Conservation (phyloP, 2,113 vertebrate species). For the Prionailurus viverrinus region DNA sequence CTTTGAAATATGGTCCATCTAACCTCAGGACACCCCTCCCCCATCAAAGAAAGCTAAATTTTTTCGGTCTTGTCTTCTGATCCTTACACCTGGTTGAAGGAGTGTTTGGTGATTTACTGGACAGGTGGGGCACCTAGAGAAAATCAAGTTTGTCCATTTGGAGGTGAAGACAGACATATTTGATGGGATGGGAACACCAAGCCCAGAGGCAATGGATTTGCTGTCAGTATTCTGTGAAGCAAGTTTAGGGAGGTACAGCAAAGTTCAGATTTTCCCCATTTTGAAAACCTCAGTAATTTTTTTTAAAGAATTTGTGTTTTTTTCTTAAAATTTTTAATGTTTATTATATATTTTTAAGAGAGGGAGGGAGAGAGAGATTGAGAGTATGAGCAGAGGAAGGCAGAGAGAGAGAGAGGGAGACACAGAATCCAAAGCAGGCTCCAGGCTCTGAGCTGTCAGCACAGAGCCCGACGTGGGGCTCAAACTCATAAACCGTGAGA, state of each 20-base stretch:
- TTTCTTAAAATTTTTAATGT: background rate
- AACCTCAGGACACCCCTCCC: background rate
- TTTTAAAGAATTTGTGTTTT: background rate
- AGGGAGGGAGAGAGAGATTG: background rate
- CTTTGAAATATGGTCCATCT: background rate
- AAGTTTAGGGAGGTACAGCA: background rate
- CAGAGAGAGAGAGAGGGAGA: background rate
- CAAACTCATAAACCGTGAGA: background rate
- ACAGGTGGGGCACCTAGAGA: background rate
- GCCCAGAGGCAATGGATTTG: background rate
- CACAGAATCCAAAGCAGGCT: background rate
- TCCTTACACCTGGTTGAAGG: background rate
- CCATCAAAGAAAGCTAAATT: background rate
- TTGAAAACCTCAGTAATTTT: background rate
- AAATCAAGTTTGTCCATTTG: background rate
- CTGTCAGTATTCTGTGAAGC: background rate
- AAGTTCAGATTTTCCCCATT: background rate
- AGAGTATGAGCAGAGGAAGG: background rate
- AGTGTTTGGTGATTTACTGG: background rate
- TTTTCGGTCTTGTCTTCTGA: background rate
- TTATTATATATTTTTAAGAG: background rate
- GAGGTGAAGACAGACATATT: background rate
- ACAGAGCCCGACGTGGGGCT: accelerated
- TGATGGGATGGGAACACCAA: background rate
- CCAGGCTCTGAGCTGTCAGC: background rate